Percentiles rank a stretch among this genome's conserved stretches.
These are phyloP conservation scores for Xiphophorus couchianus DNA, from an alignment of 2,113 vertebrate genomes.

Conservation along the genomic window DNA sequence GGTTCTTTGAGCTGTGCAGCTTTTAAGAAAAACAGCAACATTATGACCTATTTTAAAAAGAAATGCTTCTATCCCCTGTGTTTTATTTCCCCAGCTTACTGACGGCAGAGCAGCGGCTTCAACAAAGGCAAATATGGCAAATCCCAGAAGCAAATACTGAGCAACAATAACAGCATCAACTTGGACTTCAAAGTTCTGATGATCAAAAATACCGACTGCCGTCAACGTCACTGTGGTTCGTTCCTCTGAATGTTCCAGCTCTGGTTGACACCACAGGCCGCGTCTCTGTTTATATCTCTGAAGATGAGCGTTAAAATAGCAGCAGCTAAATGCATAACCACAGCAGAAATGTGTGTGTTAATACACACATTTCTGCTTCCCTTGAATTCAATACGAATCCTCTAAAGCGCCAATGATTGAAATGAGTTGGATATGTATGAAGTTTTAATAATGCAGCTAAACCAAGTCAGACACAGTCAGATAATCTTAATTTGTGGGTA, in stretches of 20 bases:
- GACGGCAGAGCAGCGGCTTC: constrained; percentile 4
- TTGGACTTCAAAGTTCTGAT: constrained; percentile 27
- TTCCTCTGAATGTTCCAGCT: constrained; percentile 2
- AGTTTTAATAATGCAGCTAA: too few relatives aligned
- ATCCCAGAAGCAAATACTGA: constrained; percentile 3
- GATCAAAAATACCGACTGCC: constrained; percentile 3
- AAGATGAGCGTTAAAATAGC: constrained; percentile 1
- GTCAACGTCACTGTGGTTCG: neutral
- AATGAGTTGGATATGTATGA: too few relatives aligned
- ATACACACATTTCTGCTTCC: too few relatives aligned
- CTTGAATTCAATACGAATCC: too few relatives aligned
- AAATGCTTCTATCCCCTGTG: constrained; percentile 3
- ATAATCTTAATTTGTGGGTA: too few relatives aligned
- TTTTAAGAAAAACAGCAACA: constrained; percentile 10
- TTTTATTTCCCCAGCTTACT: neutral
- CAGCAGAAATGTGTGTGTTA: too few relatives aligned
- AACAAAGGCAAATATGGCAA: constrained; percentile 11
- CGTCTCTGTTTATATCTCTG: constrained; percentile 19
- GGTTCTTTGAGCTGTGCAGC: neutral
- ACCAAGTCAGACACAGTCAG: too few relatives aligned
- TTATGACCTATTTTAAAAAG: constrained; percentile 21
- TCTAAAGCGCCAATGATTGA: too few relatives aligned
- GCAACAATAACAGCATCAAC: constrained; percentile 4
- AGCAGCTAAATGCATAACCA: neutral
- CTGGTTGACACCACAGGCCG: neutral